Percentiles rank a stretch among this genome's conserved stretches.
Evolutionary conservation across 1,140 invertebrate species (phyloP).

Genomic region (Triops longicaudatus): DNA sequence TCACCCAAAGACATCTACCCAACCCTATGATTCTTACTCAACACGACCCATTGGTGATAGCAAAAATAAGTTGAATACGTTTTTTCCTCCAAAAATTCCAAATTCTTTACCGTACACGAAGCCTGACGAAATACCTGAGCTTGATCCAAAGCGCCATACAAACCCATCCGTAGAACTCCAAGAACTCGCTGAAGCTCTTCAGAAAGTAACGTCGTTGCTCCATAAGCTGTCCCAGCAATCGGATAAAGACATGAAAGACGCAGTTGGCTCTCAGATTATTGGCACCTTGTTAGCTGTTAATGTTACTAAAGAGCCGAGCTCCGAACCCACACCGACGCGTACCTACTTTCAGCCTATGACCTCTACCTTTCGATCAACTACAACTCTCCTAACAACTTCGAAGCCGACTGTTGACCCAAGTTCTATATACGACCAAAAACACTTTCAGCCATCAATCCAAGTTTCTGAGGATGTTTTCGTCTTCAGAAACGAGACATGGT

Average conservation of each 20-base stretch:
- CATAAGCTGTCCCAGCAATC: neutral
- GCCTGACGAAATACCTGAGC: neutral
- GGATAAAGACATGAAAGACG: neutral
- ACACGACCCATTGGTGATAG: too few species aligned
- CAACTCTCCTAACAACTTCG: neutral
- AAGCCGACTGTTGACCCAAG: neutral
- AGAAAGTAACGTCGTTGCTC: neutral
- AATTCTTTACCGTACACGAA: too few species aligned
- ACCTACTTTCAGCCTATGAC: too few species aligned
- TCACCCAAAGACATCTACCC: too few species aligned
- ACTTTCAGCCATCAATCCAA: neutral
- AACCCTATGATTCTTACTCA: too few species aligned
- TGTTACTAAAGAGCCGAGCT: neutral
- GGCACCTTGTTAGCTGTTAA: neutral
- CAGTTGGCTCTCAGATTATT: neutral
- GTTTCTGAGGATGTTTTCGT: neutral
- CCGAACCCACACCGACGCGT: too few species aligned
- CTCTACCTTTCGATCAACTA: neutral
- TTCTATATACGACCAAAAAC: neutral
- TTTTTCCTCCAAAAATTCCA: too few species aligned
- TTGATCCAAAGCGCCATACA: neutral
- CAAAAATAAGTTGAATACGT: too few species aligned
- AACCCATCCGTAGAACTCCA: neutral
- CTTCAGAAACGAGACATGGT: neutral
- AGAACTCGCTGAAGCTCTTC: neutral